Conservation (phyloP, 2,888 invertebrate genomes). For the Malthinus seriepunctatus region DNA sequence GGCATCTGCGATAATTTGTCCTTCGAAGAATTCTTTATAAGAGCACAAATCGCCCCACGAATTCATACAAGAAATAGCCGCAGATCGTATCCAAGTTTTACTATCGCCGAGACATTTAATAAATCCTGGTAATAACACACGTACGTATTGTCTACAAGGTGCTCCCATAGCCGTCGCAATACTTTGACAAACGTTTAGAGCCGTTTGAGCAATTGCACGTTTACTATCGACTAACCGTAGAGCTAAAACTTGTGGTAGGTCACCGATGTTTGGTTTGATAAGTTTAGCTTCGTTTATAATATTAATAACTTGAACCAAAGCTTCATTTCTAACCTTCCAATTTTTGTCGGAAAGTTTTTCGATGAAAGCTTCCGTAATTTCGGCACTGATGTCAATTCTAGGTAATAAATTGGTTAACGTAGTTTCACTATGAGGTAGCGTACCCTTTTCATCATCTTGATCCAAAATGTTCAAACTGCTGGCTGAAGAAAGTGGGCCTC, state of each 20-base stretch:
- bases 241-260: slow-evolving; percentile 78
- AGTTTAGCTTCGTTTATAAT: slow-evolving; percentile 77
- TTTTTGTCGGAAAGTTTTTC: slow-evolving; percentile 86
- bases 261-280: slow-evolving; percentile 83
- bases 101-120: slow-evolving; percentile 77
- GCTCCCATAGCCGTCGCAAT: slow-evolving; percentile 84
- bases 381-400: slow-evolving; percentile 78
- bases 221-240: slow-evolving; percentile 86
- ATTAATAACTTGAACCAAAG: slow-evolving; percentile 69
- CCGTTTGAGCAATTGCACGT: slow-evolving; percentile 84
- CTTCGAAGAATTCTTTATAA: slow-evolving; percentile 80
- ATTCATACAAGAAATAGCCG: slow-evolving; percentile 82
- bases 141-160: slow-evolving; percentile 76
- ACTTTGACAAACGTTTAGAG: slow-evolving; percentile 81
- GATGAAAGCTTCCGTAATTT: slow-evolving; percentile 79
- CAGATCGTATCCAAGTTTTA: slow-evolving; percentile 78
- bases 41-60: slow-evolving; percentile 84
- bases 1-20: slow-evolving; percentile 87
- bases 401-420: slow-evolving; percentile 74
- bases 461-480: slow-evolving; percentile 34
- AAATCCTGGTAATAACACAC: slow-evolving; percentile 83
- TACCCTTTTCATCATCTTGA: slow-evolving; percentile 46
- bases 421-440: slow-evolving; percentile 54
- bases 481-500: slow-evolving; percentile 55
- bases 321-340: slow-evolving; percentile 89